Evolutionary conservation across 1,140 invertebrate species (phyloP), one percentile per base, ranked within the genome.

Genomic region (Aphelenchoides besseyi): DNA sequence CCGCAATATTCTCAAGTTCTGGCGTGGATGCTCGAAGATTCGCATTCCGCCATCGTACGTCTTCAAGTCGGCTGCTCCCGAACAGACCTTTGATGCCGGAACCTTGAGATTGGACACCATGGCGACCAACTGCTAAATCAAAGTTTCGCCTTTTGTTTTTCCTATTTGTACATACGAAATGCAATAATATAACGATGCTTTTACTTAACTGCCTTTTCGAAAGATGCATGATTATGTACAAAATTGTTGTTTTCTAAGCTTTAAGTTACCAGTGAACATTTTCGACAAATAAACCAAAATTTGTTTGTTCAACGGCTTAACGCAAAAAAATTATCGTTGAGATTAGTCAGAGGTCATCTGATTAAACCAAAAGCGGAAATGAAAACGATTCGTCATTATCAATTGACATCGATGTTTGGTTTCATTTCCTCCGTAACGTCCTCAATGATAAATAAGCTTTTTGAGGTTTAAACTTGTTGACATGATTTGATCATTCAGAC

Each of bases 21-120:
- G 41, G 41, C 26, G 55, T 28, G 5, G 12, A 8, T 59, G 55
- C 55, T 59, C 55, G 5, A 59, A 59, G 55, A 59, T 59, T 59
- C 55, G 55, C 55, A 18, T 59, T 18, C 55, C 55, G 12, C 18
- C 55, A 5, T 8, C 5, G 5, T 59, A 8, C 55, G 55, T 59
- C 26, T 59, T 23, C 26, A 8, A 5, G 5, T 5, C 5, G 5
- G 5, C 55, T 12, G 18, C 55, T 33, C 55, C 55, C 5, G 5
- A 5, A 28, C 5, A 59, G 5, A 18, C 18, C 26, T 59, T 8
- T 23, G 55, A 59, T 33, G 55, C 55, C 18, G 55, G 55, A 28
- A 23, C 5, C 26, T 8, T 59, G 5, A 5, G 55, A 5, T 23
- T 59, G 5, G 55, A 59, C 5, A 29, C 55, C 5, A 59, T 59